Evolutionary conservation across 2,113 vertebrate species (phyloP), one percentile per base, ranked within the genome.

Genomic region (Xiphophorus couchianus): DNA sequence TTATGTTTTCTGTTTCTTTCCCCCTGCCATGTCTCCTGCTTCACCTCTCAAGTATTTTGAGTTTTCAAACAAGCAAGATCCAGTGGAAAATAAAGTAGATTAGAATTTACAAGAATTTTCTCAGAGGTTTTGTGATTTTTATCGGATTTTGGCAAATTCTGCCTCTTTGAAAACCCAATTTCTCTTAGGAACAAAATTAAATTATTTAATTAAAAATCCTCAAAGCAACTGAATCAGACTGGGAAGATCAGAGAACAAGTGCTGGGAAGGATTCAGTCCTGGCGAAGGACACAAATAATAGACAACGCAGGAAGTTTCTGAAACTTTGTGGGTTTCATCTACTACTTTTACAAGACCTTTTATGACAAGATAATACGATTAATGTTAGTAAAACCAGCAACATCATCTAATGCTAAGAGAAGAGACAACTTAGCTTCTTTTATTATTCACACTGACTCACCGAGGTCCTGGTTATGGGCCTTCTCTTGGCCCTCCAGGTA

Each of bases 401-500:
- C 51, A 17, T 42, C 13, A 12, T 44, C 15, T 19, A 58, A n/a
- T 11, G 7, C 25, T 58, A 17, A 58, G 22, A 58, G 2, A 58
- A 48, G 44, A 19, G 44, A 19, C 44, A 48, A 10, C 9, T 58
- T 10, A 54, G 1, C 1, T 51, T 51, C 25, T 8, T 37, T 19
- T 10, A 11, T 2, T 8, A 14, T 42, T 66, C 3, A 11, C 5
- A 1, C 29, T 1, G 62, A 92, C 95, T 6, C 91, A 99, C 98
- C 98, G 14, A 99, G 94, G 81, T 99, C 98, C 92, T 99, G 98
- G 90, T 99, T 99, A 93, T 99, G 97, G 42, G 97, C 97, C 84
- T 97, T 98, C 74, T 99, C 98, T 84, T 99, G 97, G 48, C 98
- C 98, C 86, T 99, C 98, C 0, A 99, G 94, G 85, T 99, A 99